Evolutionary conservation across 2,113 vertebrate genomes (phyloP), one percentile per base, ranked within the genome.

Genomic region (Larimichthys polyactis): DNA sequence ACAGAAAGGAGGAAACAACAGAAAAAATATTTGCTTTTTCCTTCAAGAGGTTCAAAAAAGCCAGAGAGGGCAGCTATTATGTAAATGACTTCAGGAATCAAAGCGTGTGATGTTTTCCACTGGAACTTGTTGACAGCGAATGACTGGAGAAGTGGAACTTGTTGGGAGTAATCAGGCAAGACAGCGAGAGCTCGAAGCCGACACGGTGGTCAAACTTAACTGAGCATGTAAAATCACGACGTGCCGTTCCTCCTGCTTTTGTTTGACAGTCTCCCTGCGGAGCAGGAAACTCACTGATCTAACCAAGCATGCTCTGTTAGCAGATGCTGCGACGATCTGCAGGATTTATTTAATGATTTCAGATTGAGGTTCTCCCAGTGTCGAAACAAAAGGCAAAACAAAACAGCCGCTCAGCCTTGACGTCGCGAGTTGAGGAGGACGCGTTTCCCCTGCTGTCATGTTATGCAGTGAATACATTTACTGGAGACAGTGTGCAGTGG

Each of bases 131-230:
- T 83, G 79, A 84, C 81, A 64, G 57, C 40, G 62, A 80, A 74
- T 24, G 75, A 67, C 29, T 36, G 69, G 54, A 86, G 73, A 76
- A 70, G 89, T 76, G 83, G 83, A 92, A 88, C 85, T 79, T 88
- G 91, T 89, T 73, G 89, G 77, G 78, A 84, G 66, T 83, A 89
- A 92, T 92, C 87, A 84, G 79, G 85, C 87, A 65, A 65, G 82
- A 82, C 86, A 4, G 70, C 62, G 52, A 24, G 15, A 65, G 36
- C 85, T 72, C 11, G 17, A 46, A 71, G 71, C 62, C 81, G 82
- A 78, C 85, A 78, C 52, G 85, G 40, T 74, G 90, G 87, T 86
- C 87, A 71, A 81, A 89, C 67, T 63, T 76, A 87, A 86, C 82
- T 3, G 83, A 86, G 89, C 87, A 6, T 84, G 87, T 77, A n/a